Base-by-base conservation (phyloP, 2,888 invertebrate species). In the Mystacides longicornis region DNA sequence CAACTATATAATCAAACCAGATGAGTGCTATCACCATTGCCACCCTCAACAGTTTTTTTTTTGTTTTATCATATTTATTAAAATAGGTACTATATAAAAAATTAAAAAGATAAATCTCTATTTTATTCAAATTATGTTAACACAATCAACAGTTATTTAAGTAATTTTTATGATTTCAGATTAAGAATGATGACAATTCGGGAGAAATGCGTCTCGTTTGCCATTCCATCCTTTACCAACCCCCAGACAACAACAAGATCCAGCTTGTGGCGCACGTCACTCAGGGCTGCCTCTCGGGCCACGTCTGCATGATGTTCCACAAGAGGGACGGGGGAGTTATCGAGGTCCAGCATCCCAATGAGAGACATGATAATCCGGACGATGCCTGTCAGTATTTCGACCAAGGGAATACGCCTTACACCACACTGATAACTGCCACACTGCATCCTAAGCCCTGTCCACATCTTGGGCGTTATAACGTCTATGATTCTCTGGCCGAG, bases 281-380 rank as follows among this genome's bases (percentile, higher is more conserved):
- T 1, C 81, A 82, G 37, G 88, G 87, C 70, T 89, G 90, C 65
- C 84, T 87, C 65, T 88, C 86, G 23, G 88, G 89, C 2, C 88
- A 87, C 69, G 82, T 86, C 31, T 91, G 90, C 68, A 83, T 89
- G 76, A 79, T 81, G 64, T 83, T 89, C 69, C 81, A 84, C 69
- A 82, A 81, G 51, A 79, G 89, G 52, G 86, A 83, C 60, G 76
- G 79, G 50, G 81, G 81, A 64, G 86, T 89, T 23, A 82, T 90
- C 63, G 88, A 89, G 71, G 75, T 88, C 57, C 85, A 85, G 65
- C 81, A 83, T 65, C 83, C 85, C 52, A 69, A 74, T 68, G 65
- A 69, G 1, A 73, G 78, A 33, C 73, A 75, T 64, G 81, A 80
- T 61, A 74, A 78, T 57, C 80, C 86, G 1, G 81, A 84, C 57